These are phyloP conservation scores for Peromyscus eremicus DNA, from an alignment of 2,797 vertebrate species.

Conservation along the genomic window DNA sequence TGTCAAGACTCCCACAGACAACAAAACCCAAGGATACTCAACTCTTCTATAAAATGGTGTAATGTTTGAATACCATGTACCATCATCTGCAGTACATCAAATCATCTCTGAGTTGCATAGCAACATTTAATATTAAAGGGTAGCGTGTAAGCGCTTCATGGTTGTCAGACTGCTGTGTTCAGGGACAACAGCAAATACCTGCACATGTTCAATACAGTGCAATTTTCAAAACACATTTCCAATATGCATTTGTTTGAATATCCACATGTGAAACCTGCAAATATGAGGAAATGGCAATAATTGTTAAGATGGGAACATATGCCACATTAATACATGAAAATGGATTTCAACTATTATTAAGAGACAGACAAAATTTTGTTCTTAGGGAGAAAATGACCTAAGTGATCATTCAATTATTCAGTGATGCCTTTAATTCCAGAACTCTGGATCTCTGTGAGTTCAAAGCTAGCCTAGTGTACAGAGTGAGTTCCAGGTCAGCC, in stretches of 20 bases:
- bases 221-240: neutral
- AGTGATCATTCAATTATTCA: neutral
- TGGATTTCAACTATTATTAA: slow-evolving; percentile 30
- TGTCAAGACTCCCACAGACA: neutral
- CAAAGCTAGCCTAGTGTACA: neutral
- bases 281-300: neutral
- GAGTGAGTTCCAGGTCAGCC: neutral
- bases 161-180: too few relatives aligned
- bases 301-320: neutral
- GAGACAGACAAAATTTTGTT: slow-evolving; percentile 25
- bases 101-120: neutral
- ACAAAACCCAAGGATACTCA: neutral
- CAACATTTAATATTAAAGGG: neutral
- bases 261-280: neutral
- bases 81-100: neutral
- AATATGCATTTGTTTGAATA: neutral
- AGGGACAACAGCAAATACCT: neutral
- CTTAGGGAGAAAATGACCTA: neutral
- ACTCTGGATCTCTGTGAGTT: neutral
- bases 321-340: neutral
- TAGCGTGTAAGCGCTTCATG: too few relatives aligned
- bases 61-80: neutral
- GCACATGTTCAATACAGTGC: neutral
- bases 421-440: neutral
- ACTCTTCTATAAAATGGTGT: neutral